phyloP scores from a whole-genome alignment of 30 jellyfish, hydroid and myxozoan species.

The Pseudorhiza aurosa region DNA sequence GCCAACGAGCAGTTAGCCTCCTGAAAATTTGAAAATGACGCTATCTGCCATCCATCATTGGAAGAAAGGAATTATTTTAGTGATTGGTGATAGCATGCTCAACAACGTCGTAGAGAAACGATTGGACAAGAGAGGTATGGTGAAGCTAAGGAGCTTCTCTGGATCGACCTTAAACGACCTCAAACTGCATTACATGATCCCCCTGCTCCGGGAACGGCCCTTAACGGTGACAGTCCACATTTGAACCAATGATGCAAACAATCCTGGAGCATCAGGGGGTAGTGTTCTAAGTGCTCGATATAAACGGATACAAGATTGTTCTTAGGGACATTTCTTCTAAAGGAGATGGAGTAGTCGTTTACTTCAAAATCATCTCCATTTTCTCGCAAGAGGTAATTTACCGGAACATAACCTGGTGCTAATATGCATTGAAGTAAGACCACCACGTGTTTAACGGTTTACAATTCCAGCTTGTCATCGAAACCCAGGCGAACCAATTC shows the following conservation, averaged over 20 bases:
- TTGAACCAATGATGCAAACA: background rate
- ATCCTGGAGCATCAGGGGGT: background rate
- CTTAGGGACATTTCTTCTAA: constrained; percentile 5
- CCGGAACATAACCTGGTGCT: background rate
- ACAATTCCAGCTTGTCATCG: constrained; percentile 20
- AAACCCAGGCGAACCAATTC: constrained; percentile 21
- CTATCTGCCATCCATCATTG: background rate
- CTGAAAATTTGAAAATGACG: no score
- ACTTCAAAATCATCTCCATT: background rate
- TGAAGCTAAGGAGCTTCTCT: background rate
- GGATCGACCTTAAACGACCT: background rate
- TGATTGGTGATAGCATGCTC: background rate
- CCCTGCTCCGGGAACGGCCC: background rate
- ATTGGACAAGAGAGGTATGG: background rate
- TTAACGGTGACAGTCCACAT: background rate
- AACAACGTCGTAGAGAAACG: background rate
- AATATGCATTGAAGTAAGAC: background rate
- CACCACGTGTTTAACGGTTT: background rate
- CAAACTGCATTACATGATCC: background rate
- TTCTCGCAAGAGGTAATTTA: background rate
- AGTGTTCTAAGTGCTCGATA: background rate
- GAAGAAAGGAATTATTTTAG: background rate
- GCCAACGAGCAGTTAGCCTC: no score
- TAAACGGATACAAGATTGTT: background rate
- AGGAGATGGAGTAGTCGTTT: constrained; percentile 30